Conservation (phyloP, 2,888 invertebrate genomes). For the Idaea biselata region DNA sequence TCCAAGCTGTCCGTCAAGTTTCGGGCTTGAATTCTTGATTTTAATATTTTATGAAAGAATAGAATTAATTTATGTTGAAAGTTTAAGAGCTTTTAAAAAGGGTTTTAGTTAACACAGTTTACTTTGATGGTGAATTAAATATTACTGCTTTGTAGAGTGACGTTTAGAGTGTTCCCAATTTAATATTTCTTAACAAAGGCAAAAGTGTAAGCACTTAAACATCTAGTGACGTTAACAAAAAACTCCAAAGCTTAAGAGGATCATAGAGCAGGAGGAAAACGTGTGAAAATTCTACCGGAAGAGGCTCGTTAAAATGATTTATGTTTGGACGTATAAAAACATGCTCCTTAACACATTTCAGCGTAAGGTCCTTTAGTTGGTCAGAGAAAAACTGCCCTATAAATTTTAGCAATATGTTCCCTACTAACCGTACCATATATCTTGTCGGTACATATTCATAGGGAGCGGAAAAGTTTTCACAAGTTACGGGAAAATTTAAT, state of each 20-base stretch:
- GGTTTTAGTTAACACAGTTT: slow-evolving; percentile 3
- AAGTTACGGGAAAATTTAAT: neutral
- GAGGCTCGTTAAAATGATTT: slow-evolving; percentile 71
- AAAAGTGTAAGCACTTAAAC: neutral
- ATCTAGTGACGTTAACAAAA: slow-evolving; percentile 27
- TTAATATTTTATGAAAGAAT: slow-evolving; percentile 7
- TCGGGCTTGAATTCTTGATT: slow-evolving; percentile 27
- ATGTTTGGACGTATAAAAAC: slow-evolving; percentile 58
- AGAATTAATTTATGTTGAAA: slow-evolving; percentile 17
- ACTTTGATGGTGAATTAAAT: neutral
- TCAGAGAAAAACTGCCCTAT: slow-evolving; percentile 46
- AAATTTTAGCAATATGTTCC: slow-evolving; percentile 35
- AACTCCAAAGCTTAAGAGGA: slow-evolving; percentile 26
- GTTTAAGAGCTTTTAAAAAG: slow-evolving; percentile 13
- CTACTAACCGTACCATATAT: slow-evolving; percentile 30
- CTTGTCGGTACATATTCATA: slow-evolving; percentile 14
- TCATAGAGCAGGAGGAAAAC: slow-evolving; percentile 50
- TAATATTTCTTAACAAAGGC: neutral
- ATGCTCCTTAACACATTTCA: slow-evolving; percentile 48
- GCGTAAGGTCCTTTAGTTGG: slow-evolving; percentile 47
- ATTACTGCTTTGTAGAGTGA: neutral
- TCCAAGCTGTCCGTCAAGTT: slow-evolving; percentile 48
- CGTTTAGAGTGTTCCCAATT: neutral
- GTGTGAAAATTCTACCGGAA: slow-evolving; percentile 61
- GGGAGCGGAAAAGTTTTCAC: slow-evolving; percentile 5